Evolutionary conservation across 2,888 invertebrate genomes (phyloP).

Genomic region (Lasioglossum pauxillum): DNA sequence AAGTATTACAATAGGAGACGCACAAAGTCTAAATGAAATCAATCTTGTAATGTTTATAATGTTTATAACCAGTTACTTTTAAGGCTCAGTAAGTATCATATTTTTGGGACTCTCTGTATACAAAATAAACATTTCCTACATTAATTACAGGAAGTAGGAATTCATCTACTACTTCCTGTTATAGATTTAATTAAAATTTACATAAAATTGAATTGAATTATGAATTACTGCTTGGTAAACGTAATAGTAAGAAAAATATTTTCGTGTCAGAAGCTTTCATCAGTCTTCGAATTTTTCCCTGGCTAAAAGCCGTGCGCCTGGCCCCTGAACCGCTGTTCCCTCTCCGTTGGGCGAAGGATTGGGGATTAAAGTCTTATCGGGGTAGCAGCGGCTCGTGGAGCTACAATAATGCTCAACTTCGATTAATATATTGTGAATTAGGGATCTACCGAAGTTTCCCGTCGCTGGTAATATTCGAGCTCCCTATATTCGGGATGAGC

Average conservation of each 20-base stretch:
- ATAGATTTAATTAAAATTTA: not conserved
- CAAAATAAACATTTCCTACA: too few species aligned
- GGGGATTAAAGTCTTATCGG: conserved; percentile 61
- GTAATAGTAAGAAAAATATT: not conserved
- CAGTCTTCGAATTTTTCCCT: conserved; percentile 8
- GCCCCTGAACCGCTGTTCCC: not conserved
- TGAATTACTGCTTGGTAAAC: not conserved
- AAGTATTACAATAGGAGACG: too few species aligned
- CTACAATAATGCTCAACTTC: conserved; percentile 54
- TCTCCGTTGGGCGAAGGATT: conserved; percentile 35
- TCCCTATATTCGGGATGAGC: conserved; percentile 32
- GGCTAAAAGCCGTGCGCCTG: not conserved
- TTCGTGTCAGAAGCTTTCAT: not conserved
- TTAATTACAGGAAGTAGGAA: too few species aligned
- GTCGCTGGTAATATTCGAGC: conserved; percentile 31
- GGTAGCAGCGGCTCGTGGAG: conserved; percentile 27
- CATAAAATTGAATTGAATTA: not conserved
- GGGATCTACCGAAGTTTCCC: conserved; percentile 41
- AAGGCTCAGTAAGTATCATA: too few species aligned
- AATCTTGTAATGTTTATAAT: too few species aligned
- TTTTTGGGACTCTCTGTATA: too few species aligned
- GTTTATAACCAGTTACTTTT: too few species aligned
- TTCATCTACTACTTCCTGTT: not conserved
- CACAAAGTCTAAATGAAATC: too few species aligned
- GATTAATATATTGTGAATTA: conserved; percentile 65